These are phyloP conservation scores for Cephus pygmeus DNA, from an alignment of 2,888 invertebrate species.

Conservation along the genomic window DNA sequence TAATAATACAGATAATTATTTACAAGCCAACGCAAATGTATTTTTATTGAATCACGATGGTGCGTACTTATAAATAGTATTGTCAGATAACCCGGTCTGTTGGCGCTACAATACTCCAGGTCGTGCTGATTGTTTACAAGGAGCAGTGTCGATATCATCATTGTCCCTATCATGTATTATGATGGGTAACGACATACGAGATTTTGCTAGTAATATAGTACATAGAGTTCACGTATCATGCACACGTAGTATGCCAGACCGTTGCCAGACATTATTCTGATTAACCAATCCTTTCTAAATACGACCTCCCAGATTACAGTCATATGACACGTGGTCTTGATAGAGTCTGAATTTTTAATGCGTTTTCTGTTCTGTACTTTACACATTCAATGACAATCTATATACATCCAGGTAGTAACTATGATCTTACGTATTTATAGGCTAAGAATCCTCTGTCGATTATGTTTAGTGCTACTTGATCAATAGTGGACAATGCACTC, in stretches of 20 bases:
- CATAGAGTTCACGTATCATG: background rate
- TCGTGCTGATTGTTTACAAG: background rate
- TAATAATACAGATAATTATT: conserved; percentile 9
- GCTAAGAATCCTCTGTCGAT: background rate
- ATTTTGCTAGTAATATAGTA: background rate
- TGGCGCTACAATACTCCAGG: conserved; percentile 1
- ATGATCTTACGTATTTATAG: too few species aligned
- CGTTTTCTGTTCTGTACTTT: too few species aligned
- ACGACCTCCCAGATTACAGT: background rate
- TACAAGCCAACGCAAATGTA: conserved; percentile 15
- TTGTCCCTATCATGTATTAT: background rate
- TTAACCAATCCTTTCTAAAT: background rate
- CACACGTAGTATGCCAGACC: background rate
- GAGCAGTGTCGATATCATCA: background rate
- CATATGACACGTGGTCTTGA: too few species aligned
- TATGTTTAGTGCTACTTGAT: background rate
- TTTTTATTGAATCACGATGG: conserved; percentile 31
- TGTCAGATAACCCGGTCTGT: conserved; percentile 33
- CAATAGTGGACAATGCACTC: background rate
- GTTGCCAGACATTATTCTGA: background rate
- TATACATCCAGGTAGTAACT: too few species aligned
- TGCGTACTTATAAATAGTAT: conserved; percentile 37
- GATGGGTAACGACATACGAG: background rate
- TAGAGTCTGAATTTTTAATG: background rate
- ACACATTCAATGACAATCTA: too few species aligned